Conservation (phyloP, 2,113 vertebrate species). For the Hippoglossus stenolepis region DNA sequence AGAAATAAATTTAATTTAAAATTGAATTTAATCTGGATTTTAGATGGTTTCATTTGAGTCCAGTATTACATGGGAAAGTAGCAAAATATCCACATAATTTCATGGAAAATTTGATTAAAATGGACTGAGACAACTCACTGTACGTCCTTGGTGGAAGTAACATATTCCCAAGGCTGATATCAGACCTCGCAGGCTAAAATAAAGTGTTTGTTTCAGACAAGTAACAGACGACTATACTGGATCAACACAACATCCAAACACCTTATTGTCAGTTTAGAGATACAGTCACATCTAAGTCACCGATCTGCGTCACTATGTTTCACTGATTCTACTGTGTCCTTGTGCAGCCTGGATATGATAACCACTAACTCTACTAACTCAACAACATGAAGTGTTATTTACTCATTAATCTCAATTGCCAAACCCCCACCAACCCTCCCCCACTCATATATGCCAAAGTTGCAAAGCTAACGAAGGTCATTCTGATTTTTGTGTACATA, state of each 20-base stretch:
- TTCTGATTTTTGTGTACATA: not conserved
- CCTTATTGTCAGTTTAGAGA: not conserved
- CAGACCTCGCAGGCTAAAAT: not conserved
- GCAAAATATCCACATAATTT: no score
- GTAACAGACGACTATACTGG: not conserved
- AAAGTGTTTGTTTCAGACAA: not conserved
- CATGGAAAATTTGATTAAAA: no score
- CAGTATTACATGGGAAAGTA: no score
- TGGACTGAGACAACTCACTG: no score
- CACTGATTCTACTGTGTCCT: constrained; percentile 43
- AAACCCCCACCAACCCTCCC: constrained; percentile 68
- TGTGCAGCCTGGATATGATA: constrained; percentile 44
- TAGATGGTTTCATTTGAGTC: no score
- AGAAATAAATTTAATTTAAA: no score
- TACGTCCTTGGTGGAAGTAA: constrained; percentile 15
- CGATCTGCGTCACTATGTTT: constrained; percentile 32
- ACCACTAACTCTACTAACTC: constrained; percentile 55
- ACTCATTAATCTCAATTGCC: constrained; percentile 71
- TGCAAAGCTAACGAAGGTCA: constrained; percentile 31
- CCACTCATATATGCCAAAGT: constrained; percentile 70
- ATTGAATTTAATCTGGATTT: no score
- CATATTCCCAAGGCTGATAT: not conserved
- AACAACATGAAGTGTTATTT: constrained; percentile 70
- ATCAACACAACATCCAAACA: not conserved
- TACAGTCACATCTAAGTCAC: not conserved